Percentiles rank a stretch among this genome's conserved stretches.
phyloP scores from a whole-genome alignment of 2,113 vertebrate genomes.

The Dipodomys ordii region DNA sequence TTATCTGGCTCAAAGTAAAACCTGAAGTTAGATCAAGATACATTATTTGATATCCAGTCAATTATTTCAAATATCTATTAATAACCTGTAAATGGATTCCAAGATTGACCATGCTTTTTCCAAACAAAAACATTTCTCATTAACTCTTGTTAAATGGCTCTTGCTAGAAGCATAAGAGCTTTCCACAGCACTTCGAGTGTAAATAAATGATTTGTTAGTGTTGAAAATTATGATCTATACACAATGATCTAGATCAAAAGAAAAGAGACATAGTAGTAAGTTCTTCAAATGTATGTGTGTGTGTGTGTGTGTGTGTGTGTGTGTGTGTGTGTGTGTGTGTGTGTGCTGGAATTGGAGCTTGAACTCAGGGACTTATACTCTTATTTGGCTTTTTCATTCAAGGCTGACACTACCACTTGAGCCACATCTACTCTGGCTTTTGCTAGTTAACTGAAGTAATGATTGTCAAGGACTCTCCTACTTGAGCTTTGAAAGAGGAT shows the following conservation, averaged over 20 bases:
- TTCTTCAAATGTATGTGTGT: too few species aligned
- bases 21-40: background rate
- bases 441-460: too few species aligned
- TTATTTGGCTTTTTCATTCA: too few species aligned
- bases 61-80: slow-evolving; percentile 73
- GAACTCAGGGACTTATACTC: too few species aligned
- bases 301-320: background rate
- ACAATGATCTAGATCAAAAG: background rate
- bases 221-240: background rate
- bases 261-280: background rate
- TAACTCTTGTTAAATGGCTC: background rate
- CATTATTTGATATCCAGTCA: slow-evolving; percentile 74
- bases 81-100: slow-evolving; percentile 65
- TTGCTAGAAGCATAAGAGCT: background rate
- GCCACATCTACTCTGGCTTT: too few species aligned
- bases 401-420: too few species aligned
- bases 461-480: too few species aligned
- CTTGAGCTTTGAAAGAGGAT: too few species aligned
- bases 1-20: slow-evolving; percentile 50
- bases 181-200: background rate
- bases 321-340: too few species aligned
- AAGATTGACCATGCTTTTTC: slow-evolving; percentile 55
- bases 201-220: background rate
- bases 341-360: too few species aligned
- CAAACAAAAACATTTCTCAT: background rate